Evolutionary conservation across 2,113 vertebrate species (phyloP).

Genomic region (Otis tarda): DNA sequence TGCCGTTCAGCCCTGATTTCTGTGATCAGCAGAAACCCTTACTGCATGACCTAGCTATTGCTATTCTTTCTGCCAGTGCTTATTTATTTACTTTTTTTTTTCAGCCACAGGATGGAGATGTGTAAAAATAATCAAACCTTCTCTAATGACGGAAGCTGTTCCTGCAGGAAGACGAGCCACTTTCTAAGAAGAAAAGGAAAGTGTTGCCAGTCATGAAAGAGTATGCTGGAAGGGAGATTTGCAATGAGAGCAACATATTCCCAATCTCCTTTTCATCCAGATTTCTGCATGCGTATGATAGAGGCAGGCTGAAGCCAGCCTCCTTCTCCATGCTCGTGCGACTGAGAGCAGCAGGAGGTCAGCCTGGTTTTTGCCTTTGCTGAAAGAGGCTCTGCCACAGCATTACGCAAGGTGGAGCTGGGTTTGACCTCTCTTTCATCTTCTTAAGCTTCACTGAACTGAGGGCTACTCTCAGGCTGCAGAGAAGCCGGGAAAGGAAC

Average conservation of each 20-base stretch:
- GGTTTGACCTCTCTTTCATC: not conserved
- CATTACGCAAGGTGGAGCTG: not conserved
- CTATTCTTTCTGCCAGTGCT: not conserved
- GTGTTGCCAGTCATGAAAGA: not conserved
- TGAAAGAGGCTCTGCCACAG: not conserved
- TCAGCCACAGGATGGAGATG: not conserved
- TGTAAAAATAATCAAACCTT: not conserved
- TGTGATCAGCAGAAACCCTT: not conserved
- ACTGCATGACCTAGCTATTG: not conserved
- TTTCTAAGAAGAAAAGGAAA: not conserved
- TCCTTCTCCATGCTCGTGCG: not conserved
- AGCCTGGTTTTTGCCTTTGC: not conserved
- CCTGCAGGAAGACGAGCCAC: rapidly evolving
- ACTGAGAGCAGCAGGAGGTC: not conserved
- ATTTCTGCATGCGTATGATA: not conserved
- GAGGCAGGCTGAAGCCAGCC: not conserved
- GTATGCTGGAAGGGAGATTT: not conserved
- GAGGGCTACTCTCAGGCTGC: not conserved
- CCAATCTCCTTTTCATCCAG: not conserved
- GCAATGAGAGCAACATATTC: not conserved
- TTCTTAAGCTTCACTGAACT: not conserved
- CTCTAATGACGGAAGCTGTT: not conserved
- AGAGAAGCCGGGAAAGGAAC: not conserved
- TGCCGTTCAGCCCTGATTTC: not conserved
- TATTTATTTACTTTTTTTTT: not conserved